phyloP scores from a whole-genome alignment of 2,888 invertebrate genomes.

The Macropis europaea region DNA sequence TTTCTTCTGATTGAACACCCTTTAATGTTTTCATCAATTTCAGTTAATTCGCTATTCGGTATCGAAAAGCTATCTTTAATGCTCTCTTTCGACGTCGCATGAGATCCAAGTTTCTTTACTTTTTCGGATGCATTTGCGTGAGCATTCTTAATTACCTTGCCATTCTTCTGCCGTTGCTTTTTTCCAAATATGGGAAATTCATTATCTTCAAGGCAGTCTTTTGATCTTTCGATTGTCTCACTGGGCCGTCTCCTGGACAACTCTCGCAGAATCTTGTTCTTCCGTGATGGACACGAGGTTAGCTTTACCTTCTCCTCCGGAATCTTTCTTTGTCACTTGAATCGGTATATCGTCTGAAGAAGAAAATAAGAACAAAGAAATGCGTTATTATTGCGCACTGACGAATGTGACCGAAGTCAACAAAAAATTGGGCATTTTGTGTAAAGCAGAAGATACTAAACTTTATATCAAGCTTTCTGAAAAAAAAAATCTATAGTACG shows the following conservation, averaged over 20 bases:
- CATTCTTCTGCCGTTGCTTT: slow-evolving; percentile 80
- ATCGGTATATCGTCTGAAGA: slow-evolving; percentile 93
- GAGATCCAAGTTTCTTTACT: slow-evolving; percentile 80
- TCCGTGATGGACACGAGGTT: slow-evolving; percentile 86
- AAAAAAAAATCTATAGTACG: not conserved
- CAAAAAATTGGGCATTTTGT: slow-evolving; percentile 1
- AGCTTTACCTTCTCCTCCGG: slow-evolving; percentile 81
- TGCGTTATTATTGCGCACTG: not conserved
- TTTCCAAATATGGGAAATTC: slow-evolving; percentile 84
- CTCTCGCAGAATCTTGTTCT: slow-evolving; percentile 83
- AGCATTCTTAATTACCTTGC: slow-evolving; percentile 72
- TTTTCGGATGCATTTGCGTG: slow-evolving; percentile 73
- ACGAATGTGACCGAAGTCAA: not conserved
- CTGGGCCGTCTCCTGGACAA: slow-evolving; percentile 78
- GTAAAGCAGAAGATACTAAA: slow-evolving; percentile 19
- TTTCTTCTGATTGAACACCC: slow-evolving; percentile 79
- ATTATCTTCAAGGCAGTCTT: slow-evolving; percentile 83
- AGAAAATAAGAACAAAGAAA: slow-evolving; percentile 1
- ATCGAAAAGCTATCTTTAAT: slow-evolving; percentile 69
- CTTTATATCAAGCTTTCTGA: not conserved
- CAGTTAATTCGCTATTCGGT: slow-evolving; percentile 69
- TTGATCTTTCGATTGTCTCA: slow-evolving; percentile 81
- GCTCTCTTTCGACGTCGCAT: slow-evolving; percentile 75
- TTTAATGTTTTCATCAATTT: slow-evolving; percentile 80
- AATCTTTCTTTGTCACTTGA: slow-evolving; percentile 85